Percentiles rank a stretch among this genome's conserved stretches.
Evolutionary conservation across 2,113 vertebrate genomes (phyloP).

Genomic region (Anhinga rufa): DNA sequence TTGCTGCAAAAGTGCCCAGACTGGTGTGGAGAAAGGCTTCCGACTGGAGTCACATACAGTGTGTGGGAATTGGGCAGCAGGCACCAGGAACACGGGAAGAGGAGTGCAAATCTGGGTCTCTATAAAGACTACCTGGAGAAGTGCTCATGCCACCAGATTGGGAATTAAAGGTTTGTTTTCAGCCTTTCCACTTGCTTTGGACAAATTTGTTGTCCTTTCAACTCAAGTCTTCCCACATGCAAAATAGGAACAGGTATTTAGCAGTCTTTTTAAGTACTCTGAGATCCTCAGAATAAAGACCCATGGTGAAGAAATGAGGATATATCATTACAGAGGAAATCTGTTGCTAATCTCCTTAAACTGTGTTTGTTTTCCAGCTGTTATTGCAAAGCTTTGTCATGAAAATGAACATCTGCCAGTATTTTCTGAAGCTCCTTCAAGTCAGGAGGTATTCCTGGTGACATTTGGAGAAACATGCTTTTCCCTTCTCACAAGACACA

Average conservation of each 20-base stretch:
- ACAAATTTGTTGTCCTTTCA: neutral
- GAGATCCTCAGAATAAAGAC: neutral
- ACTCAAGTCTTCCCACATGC: neutral
- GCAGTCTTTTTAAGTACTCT: neutral
- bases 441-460: neutral
- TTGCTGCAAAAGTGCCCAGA: neutral
- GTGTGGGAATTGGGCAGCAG: neutral
- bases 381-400: neutral
- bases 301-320: neutral
- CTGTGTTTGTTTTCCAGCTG: neutral
- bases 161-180: neutral
- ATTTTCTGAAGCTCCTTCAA: slow-evolving; percentile 22
- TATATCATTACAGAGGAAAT: neutral
- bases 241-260: neutral
- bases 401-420: neutral
- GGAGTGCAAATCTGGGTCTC: neutral
- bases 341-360: neutral
- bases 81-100: neutral
- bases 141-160: neutral
- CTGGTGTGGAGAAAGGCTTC: neutral
- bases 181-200: neutral
- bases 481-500: neutral
- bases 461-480: neutral
- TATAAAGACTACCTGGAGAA: neutral
- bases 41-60: neutral